phyloP scores from a whole-genome alignment of 2,113 vertebrate genomes.

The Passer montanus region DNA sequence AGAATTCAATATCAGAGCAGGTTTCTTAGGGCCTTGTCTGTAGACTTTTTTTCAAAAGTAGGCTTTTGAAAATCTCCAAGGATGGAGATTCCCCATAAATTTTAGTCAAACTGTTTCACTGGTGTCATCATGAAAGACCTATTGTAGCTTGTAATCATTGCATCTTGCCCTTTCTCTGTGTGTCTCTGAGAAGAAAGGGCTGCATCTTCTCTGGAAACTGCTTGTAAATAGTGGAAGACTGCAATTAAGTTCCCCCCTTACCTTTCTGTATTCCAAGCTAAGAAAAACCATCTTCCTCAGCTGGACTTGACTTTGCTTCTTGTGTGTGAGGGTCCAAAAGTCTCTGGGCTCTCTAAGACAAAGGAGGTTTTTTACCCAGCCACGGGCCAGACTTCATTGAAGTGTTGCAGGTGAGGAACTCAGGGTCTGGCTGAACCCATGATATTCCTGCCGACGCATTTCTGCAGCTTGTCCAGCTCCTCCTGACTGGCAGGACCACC shows the following conservation, averaged over 20 bases:
- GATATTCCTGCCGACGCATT: not conserved
- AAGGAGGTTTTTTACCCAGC: not conserved
- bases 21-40: not conserved
- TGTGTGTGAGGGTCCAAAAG: not conserved
- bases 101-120: not conserved
- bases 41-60: too few species aligned
- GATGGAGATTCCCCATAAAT: not conserved
- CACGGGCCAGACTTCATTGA: not conserved
- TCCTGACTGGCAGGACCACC: accelerated
- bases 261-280: not conserved
- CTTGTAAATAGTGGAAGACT: not conserved
- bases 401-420: not conserved
- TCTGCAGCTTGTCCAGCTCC: not conserved
- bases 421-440: not conserved
- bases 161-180: not conserved
- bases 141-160: not conserved
- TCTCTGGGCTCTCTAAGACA: not conserved
- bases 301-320: not conserved
- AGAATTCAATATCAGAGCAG: not conserved
- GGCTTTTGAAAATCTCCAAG: not conserved
- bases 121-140: not conserved
- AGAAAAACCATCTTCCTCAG: not conserved
- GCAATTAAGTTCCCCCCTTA: not conserved
- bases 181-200: not conserved
- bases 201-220: not conserved